phyloP scores from a whole-genome alignment of 1,140 invertebrate genomes.

The Zaprionus africanus region DNA sequence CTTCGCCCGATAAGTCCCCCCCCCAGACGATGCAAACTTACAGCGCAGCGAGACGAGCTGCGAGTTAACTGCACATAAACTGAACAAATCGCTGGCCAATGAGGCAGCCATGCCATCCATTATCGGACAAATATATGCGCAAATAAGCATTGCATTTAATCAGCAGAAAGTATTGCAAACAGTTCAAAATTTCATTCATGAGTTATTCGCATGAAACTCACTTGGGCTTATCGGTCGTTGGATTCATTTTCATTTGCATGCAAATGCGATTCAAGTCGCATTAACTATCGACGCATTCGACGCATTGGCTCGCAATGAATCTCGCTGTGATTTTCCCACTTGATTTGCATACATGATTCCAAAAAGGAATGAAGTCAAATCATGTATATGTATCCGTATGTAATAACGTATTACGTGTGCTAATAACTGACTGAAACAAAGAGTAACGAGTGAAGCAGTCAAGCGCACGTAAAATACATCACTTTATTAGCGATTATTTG shows the following conservation, averaged over 20 bases:
- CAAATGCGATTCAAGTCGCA: conserved; percentile 21
- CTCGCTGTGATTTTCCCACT: conserved; percentile 14
- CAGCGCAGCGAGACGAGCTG: neutral
- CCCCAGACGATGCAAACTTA: neutral
- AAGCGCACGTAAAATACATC: no score
- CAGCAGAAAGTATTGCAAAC: conserved; percentile 19
- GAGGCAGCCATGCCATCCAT: neutral
- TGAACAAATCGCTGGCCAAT: neutral
- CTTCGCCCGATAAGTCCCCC: neutral
- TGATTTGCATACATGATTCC: conserved; percentile 28
- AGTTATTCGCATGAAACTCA: conserved; percentile 16
- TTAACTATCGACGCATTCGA: conserved; percentile 17
- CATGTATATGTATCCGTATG: neutral
- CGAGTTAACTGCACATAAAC: neutral
- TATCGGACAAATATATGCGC: neutral
- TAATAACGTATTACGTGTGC: neutral
- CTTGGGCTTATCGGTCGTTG: neutral
- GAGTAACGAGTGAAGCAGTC: no score
- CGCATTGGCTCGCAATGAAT: conserved; percentile 6
- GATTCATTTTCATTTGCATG: conserved; percentile 15
- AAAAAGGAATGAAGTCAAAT: neutral
- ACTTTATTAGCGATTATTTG: no score
- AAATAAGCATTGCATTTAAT: conserved; percentile 8
- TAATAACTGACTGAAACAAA: neutral
- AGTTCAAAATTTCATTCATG: conserved; percentile 6